These are phyloP conservation scores for Noturus placidus DNA, from an alignment of 2,113 vertebrate species.

Conservation along the genomic window DNA sequence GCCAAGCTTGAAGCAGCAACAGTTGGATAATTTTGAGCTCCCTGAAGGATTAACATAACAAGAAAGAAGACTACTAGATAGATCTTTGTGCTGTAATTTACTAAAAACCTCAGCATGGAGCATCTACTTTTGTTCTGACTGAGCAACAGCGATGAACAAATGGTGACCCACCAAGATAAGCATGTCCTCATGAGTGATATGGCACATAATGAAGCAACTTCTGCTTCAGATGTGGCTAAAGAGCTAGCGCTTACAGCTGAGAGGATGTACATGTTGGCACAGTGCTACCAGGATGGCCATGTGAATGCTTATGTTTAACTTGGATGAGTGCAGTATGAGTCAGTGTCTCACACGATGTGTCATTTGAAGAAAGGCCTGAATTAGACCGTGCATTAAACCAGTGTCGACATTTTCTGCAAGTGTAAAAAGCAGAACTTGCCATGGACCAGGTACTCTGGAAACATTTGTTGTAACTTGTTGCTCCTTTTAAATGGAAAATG, in stretches of 20 bases:
- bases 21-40: background rate
- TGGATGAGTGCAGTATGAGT: constrained; percentile 9
- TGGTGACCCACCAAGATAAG: background rate
- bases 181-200: background rate
- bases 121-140: background rate
- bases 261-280: background rate
- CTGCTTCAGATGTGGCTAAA: background rate
- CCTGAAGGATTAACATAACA: constrained; percentile 13
- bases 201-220: background rate
- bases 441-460: background rate
- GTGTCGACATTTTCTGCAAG: background rate
- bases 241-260: background rate
- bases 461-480: background rate
- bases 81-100: background rate
- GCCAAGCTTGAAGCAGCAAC: background rate
- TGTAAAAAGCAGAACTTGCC: background rate
- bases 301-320: constrained; percentile 22
- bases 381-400: background rate
- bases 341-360: constrained; percentile 4
- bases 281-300: background rate
- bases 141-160: background rate
- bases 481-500: background rate
- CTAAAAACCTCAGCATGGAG: background rate
- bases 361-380: background rate
- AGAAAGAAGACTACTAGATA: background rate